These are phyloP conservation scores for Spilarctia lutea DNA, from an alignment of 2,888 invertebrate genomes.

Conservation along the genomic window DNA sequence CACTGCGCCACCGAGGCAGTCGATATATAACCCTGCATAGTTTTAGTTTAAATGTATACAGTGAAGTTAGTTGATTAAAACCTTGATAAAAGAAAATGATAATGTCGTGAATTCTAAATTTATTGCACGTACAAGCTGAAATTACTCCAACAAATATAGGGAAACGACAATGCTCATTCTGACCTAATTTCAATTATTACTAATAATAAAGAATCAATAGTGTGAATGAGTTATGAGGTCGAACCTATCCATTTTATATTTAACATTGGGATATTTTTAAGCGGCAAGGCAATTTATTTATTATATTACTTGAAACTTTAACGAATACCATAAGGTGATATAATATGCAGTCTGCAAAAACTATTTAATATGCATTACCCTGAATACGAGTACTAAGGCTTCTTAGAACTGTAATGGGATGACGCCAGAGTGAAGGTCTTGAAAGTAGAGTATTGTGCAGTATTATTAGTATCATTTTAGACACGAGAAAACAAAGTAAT, in stretches of 20 bases:
- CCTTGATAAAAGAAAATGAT: neutral
- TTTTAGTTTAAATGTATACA: rapidly evolving
- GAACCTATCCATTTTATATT: neutral
- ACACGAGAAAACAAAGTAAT: neutral
- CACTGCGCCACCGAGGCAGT: too few relatives aligned
- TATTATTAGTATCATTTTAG: neutral
- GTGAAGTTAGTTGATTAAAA: neutral
- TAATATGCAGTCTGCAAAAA: too few relatives aligned
- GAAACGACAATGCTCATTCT: neutral
- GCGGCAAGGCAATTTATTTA: too few relatives aligned
- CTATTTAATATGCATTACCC: constrained; percentile 24
- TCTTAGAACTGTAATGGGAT: constrained; percentile 35
- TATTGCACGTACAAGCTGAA: constrained; percentile 6
- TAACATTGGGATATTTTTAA: too few relatives aligned
- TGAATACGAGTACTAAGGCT: constrained; percentile 37
- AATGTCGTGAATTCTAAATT: too few relatives aligned
- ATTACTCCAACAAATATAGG: neutral
- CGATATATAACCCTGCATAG: neutral
- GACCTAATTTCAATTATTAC: neutral
- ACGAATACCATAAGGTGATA: too few relatives aligned
- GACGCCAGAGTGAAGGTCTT: constrained; percentile 24
- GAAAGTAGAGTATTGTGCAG: constrained; percentile 13
- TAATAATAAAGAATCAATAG: neutral
- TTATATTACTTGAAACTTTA: too few relatives aligned
- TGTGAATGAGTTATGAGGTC: neutral